These are phyloP conservation scores for Ormyrus pomaceus DNA, from an alignment of 2,888 invertebrate genomes.

Conservation along the genomic window DNA sequence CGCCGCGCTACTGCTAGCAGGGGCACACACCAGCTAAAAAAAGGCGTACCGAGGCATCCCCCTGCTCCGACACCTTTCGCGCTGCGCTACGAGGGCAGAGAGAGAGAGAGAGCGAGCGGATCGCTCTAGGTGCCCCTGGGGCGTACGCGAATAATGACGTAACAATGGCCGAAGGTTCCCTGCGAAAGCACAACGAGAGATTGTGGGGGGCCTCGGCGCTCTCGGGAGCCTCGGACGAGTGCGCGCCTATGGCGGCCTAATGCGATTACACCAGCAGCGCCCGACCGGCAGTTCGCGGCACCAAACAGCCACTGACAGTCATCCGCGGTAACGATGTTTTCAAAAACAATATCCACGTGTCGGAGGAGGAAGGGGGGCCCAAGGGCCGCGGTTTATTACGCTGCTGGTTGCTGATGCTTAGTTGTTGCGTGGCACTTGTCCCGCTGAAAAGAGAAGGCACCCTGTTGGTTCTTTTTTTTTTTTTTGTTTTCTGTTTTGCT, in stretches of 20 bases:
- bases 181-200: slow-evolving; percentile 50
- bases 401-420: neutral
- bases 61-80: neutral
- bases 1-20: neutral
- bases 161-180: slow-evolving; percentile 71
- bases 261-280: slow-evolving; percentile 66
- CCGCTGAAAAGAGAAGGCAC: too few species aligned
- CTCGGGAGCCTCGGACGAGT: slow-evolving; percentile 46
- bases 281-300: slow-evolving; percentile 58
- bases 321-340: slow-evolving; percentile 74
- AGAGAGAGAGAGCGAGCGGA: neutral
- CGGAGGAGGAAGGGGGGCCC: slow-evolving; percentile 50
- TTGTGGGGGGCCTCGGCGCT: slow-evolving; percentile 7
- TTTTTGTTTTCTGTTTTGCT: neutral
- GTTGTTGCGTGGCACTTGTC: neutral
- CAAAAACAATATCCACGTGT: slow-evolving; percentile 73
- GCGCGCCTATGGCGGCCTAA: slow-evolving; percentile 61
- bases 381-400: slow-evolving; percentile 22
- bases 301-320: slow-evolving; percentile 70
- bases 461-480: neutral
- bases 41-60: slow-evolving; percentile 25
- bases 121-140: slow-evolving; percentile 49
- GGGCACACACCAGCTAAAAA: slow-evolving; percentile 13
- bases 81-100: neutral
- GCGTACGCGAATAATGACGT: slow-evolving; percentile 73